Base-by-base conservation (phyloP, 2,797 vertebrate species). In the Thaleichthys pacificus region DNA sequence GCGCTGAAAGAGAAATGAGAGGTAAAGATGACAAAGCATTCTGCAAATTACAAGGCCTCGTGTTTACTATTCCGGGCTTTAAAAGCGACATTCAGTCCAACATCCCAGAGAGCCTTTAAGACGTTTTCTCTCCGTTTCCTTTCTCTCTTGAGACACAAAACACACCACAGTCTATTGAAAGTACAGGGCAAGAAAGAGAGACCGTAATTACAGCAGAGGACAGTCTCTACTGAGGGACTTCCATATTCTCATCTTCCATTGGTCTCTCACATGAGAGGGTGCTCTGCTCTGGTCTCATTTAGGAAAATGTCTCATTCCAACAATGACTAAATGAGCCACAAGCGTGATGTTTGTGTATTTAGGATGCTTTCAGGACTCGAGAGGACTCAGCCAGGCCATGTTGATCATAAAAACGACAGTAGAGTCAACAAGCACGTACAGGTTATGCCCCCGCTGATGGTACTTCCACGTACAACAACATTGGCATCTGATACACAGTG, bases 41-140 rank as follows among this genome's bases (percentile, higher is more conserved):
- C 83, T 75, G 84, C 73, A 90, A 91, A 92, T 93, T 89, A 91
- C 88, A 92, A 91, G 90, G 86, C 84, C 84, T 89, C 88, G 70
- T 87, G 75, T 87, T 88, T 87, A 86, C 90, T 92, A 91, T 93
- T 93, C 87, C 89, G 80, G 90, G 83, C 87, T 82, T 57, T 61
- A 83, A 67, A 88, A 84, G 83, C 77, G 79, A 87, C 84, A 85
- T 80, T 72, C 80, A 70, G 79, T 80, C 80, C 79, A 67, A 78
- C 80, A 67, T 73, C 80, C 82, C 66, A 60, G 2, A 56, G 30
- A 12, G 61, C 78, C 79, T 74, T 81, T 84, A 11, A 72, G 64
- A 76, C 57, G 74, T 80, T 79, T 76, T 74, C 63, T 83, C 49
- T 51, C 8, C 19, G 47, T 72, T 47, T 69, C 57, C 68, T 47